Evolutionary conservation across 1,140 invertebrate species (phyloP).

Genomic region (Patella vulgata): DNA sequence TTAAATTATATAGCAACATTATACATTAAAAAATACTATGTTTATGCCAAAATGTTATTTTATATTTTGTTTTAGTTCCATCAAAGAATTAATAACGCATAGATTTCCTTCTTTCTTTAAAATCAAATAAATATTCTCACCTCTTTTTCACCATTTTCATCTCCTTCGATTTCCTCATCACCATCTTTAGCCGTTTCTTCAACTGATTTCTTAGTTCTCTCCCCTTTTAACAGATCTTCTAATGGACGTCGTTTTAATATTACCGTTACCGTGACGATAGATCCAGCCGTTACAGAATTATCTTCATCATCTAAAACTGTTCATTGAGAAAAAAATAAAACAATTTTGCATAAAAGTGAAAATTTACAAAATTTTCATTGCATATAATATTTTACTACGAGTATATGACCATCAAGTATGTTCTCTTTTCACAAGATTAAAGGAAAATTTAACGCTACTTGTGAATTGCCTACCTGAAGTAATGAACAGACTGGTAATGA

Average conservation of each 20-base stretch:
- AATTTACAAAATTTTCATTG: not conserved
- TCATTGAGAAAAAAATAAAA: slow-evolving; percentile 42
- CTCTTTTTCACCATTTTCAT: slow-evolving; percentile 62
- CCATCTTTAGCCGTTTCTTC: slow-evolving; percentile 31
- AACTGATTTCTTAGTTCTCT: not conserved
- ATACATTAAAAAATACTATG: no score
- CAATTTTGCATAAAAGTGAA: not conserved
- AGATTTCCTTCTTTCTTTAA: no score
- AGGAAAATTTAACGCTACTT: no score
- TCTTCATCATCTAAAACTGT: slow-evolving; percentile 97
- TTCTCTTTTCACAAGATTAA: not conserved
- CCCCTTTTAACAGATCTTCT: slow-evolving; percentile 7
- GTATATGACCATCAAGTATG: slow-evolving; percentile 1
- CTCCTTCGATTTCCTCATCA: slow-evolving; percentile 39
- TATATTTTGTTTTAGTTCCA: no score
- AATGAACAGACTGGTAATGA: no score
- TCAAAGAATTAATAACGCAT: no score
- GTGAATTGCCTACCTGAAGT: no score
- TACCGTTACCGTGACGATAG: slow-evolving; percentile 97
- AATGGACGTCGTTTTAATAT: slow-evolving; percentile 75
- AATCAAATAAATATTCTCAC: no score
- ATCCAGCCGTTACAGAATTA: slow-evolving; percentile 93
- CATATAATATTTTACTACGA: no score
- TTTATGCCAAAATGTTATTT: no score
- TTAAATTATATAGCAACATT: no score